Base-by-base conservation (phyloP, 2,797 vertebrate species). In the Rhinoraja longicauda region DNA sequence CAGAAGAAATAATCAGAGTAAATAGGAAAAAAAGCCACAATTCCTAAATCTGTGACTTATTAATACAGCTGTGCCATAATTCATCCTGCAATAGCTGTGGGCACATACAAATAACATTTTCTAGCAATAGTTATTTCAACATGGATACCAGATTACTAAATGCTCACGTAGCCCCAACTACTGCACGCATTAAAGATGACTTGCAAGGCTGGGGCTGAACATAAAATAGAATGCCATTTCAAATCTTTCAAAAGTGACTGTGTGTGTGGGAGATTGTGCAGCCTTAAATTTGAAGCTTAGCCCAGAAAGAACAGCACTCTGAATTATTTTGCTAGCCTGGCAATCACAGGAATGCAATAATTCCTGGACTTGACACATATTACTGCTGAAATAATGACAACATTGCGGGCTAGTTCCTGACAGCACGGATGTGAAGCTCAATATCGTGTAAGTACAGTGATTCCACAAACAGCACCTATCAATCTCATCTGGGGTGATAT, bases 311-410 rank as follows among this genome's bases (percentile, higher is more conserved):
- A 73, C 24, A 53, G 70, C 32, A 75, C 32, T 92, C 90, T 91
- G 90, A 91, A 91, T 73, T 67, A 92, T 92, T 92, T 92, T 92
- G 90, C 90, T 75, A 10, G 75, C 17, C 39, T 45, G 39, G 90
- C 90, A 92, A 92, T 92, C 70, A 92, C 57, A 73, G 24, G 90
- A 70, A 92, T 53, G 36, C 45, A 92, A 92, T 73, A 92, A 75
- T 26, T 92, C 13, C 64, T 39, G 36, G 73, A 29, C 39, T 15
- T 92, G 70, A 73, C 39, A 92, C 53, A 45, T 39, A 92, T 92
- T 92, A 75, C 45, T 45, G 70, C 36, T 92, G 90, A 73, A 92
- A 92, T 92, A 92, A 92, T 92, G 67, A 75, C 81, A 84, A 84
- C 90, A 92, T 92, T 53, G 92, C 90, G 75, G 26, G 39, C 72